A percentile compares a stretch with the other conserved stretches of the same genome.
These are phyloP conservation scores for Pachyramphus minor DNA, from an alignment of 2,113 vertebrate genomes.

Conservation along the genomic window DNA sequence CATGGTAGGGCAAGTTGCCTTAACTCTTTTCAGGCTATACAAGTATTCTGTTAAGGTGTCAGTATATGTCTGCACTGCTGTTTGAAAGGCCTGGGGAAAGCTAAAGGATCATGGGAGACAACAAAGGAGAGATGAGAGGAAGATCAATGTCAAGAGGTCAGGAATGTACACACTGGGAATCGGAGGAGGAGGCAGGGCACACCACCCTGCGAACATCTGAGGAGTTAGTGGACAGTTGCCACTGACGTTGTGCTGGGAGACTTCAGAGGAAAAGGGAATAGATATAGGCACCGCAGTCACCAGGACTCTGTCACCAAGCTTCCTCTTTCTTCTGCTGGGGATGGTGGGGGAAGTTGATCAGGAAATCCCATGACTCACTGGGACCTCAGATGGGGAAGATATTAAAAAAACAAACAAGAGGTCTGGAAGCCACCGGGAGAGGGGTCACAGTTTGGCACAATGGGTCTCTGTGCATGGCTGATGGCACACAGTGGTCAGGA, in stretches of 20 bases:
- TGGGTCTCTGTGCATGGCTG: not conserved
- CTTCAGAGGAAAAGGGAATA: not conserved
- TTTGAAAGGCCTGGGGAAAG: not conserved
- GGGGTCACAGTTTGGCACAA: not conserved
- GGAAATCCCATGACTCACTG: constrained; percentile 43
- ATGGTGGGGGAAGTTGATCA: constrained; percentile 29
- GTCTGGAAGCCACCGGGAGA: not conserved
- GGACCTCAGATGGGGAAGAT: not conserved
- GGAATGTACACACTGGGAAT: not conserved
- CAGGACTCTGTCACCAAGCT: not conserved
- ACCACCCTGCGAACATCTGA: not conserved
- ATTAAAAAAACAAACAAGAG: not conserved
- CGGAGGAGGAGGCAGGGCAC: not conserved
- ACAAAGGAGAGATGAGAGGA: not conserved
- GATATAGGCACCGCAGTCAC: accelerated
- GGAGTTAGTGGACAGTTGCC: not conserved
- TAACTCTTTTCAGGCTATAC: not conserved
- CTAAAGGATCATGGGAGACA: not conserved
- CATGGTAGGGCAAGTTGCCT: not conserved
- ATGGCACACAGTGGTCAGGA: not conserved
- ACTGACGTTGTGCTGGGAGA: not conserved
- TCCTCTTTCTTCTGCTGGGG: constrained; percentile 40
- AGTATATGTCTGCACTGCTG: not conserved
- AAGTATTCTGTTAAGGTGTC: not conserved
- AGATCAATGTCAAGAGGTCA: not conserved